Percentiles rank a stretch among this genome's conserved stretches.
These are phyloP conservation scores for Morpho helenor DNA, from an alignment of 2,888 invertebrate species.

Conservation along the genomic window DNA sequence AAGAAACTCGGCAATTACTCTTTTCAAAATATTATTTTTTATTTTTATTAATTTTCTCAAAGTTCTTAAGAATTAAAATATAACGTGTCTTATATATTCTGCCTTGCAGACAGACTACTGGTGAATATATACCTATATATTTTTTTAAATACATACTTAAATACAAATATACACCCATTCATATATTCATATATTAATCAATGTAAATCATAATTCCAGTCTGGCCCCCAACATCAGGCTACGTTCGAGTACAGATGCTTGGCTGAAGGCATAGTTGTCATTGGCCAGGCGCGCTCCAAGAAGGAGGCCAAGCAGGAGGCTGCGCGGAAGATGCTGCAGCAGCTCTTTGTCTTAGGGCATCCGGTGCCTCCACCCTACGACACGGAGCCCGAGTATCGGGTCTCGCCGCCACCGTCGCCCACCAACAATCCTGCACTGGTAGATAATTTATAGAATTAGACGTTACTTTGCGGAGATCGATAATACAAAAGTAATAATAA, in stretches of 20 bases:
- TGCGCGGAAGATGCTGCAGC: slow-evolving; percentile 66
- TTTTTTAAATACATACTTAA: too few relatives aligned
- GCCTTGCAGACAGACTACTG: too few relatives aligned
- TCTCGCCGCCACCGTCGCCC: slow-evolving; percentile 19
- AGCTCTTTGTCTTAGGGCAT: slow-evolving; percentile 50
- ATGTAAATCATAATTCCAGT: slow-evolving; percentile 33
- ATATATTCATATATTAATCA: background rate
- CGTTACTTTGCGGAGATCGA: too few relatives aligned
- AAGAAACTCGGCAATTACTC: too few relatives aligned
- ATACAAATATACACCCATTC: too few relatives aligned
- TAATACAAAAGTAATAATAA: too few relatives aligned
- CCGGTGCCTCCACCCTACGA: slow-evolving; percentile 47
- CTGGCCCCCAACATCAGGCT: slow-evolving; percentile 56
- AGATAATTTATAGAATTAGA: too few relatives aligned
- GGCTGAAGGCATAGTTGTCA: slow-evolving; percentile 48
- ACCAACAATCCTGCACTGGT: slow-evolving; percentile 27
- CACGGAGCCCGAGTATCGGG: slow-evolving; percentile 12
- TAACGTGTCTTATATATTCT: too few relatives aligned
- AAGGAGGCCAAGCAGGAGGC: slow-evolving; percentile 81
- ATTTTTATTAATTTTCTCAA: too few relatives aligned
- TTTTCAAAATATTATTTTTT: too few relatives aligned
- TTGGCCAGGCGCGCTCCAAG: slow-evolving; percentile 71
- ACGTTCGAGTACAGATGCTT: slow-evolving; percentile 69
- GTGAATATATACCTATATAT: too few relatives aligned
- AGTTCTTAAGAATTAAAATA: too few relatives aligned